These are phyloP conservation scores for Vespertilio murinus DNA, from an alignment of 2,797 vertebrate genomes.

Conservation along the genomic window DNA sequence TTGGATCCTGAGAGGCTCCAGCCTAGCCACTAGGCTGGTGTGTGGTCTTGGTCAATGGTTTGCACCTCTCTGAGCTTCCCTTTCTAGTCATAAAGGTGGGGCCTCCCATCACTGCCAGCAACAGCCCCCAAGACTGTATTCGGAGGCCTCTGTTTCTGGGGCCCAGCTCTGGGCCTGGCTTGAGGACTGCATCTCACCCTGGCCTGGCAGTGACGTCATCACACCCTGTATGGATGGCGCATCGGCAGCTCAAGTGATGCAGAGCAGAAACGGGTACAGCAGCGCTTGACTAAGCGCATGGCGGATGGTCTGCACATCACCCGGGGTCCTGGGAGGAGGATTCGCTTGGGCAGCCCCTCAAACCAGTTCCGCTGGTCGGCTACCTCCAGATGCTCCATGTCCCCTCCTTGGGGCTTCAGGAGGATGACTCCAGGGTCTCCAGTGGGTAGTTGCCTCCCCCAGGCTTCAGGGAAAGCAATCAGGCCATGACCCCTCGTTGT, in stretches of 20 bases:
- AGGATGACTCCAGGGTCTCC: neutral
- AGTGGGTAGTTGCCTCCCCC: neutral
- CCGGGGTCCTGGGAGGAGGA: constrained; percentile 72
- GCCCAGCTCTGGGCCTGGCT: neutral
- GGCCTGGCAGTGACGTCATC: neutral
- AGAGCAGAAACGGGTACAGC: constrained; percentile 80
- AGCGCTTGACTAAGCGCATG: constrained; percentile 70
- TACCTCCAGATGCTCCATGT: neutral
- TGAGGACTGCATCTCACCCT: neutral
- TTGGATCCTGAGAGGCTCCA: neutral
- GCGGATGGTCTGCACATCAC: constrained; percentile 74
- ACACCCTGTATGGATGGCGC: neutral
- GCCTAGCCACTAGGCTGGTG: neutral
- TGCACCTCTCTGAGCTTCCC: neutral
- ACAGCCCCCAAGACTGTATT: neutral
- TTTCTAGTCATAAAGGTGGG: neutral
- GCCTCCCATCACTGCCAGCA: neutral
- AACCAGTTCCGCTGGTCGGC: constrained; percentile 52
- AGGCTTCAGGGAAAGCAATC: neutral
- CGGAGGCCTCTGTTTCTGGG: neutral
- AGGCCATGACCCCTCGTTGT: neutral
- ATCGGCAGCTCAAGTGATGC: constrained; percentile 65
- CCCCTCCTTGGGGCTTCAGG: neutral
- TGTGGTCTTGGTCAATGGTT: neutral
- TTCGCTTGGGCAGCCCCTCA: constrained; percentile 75